Evolutionary conservation across 2,797 vertebrate species (phyloP).

Genomic region (Chelidonichthys spinosus): DNA sequence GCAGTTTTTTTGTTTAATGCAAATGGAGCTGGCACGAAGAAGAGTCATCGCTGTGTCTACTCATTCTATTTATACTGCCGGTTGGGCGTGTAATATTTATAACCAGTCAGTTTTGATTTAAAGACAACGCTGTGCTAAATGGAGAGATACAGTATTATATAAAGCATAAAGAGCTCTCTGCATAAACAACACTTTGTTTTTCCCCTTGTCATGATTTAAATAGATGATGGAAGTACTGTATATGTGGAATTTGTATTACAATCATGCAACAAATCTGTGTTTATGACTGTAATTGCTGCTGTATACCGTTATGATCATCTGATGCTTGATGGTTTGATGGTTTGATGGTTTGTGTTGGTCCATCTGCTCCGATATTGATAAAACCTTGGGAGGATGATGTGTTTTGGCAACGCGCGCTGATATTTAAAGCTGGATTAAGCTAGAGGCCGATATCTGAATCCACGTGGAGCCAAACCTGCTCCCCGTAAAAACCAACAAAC

Average conservation of each 20-base stretch:
- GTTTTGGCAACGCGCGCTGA: conserved; percentile 32
- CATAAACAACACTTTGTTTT: conserved; percentile 36
- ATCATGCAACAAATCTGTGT: conserved; percentile 49
- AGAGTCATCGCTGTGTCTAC: conserved; percentile 30
- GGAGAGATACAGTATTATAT: conserved; percentile 31
- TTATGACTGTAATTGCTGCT: conserved; percentile 36
- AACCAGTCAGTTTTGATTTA: conserved; percentile 54
- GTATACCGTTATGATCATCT: conserved; percentile 16
- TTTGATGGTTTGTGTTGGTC: conserved; percentile 21
- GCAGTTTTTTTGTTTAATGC: conserved; percentile 44
- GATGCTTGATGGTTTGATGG: conserved; percentile 6
- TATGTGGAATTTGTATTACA: conserved; percentile 12
- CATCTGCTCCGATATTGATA: conserved; percentile 44
- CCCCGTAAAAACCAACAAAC: conserved; percentile 63
- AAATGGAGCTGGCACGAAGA: conserved; percentile 54
- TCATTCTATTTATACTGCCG: conserved; percentile 49
- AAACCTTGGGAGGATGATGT: conserved; percentile 31
- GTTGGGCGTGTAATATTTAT: conserved; percentile 57
- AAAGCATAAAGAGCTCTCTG: conserved; percentile 34
- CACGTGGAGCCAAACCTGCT: conserved; percentile 38
- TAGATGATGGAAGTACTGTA: conserved; percentile 37
- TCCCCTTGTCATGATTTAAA: conserved; percentile 30
- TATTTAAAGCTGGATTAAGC: conserved; percentile 53
- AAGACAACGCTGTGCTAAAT: conserved; percentile 48
- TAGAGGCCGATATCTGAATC: conserved; percentile 44